Percentiles rank a stretch among this genome's conserved stretches.
These are phyloP conservation scores for Danaus chrysippus DNA, from an alignment of 2,888 invertebrate species.

Conservation along the genomic window DNA sequence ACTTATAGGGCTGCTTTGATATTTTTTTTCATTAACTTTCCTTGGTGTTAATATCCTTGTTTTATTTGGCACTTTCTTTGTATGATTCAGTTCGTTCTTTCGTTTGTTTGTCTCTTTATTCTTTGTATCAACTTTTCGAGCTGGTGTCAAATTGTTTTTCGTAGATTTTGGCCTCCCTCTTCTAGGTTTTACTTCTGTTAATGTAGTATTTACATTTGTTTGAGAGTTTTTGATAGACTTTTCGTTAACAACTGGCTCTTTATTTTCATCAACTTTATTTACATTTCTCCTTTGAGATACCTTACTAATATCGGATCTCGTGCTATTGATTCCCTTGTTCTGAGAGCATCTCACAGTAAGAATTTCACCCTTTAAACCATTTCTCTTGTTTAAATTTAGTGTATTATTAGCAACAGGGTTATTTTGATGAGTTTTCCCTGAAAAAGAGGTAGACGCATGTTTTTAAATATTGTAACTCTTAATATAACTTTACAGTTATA, in stretches of 20 bases:
- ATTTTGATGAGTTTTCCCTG: constrained; percentile 7
- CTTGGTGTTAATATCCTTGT: constrained; percentile 9
- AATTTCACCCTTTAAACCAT: constrained; percentile 9
- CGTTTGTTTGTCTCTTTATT: constrained; percentile 9
- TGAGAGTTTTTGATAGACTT: constrained; percentile 8
- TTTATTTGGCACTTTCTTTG: constrained; percentile 11
- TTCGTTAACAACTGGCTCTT: constrained; percentile 12
- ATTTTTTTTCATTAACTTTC: constrained; percentile 11
- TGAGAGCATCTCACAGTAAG: constrained; percentile 17
- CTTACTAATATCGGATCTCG: constrained; percentile 12
- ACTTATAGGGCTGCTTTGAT: constrained; percentile 8
- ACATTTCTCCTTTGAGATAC: constrained; percentile 8
- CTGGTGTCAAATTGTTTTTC: constrained; percentile 11
- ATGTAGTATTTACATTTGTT: constrained; percentile 4
- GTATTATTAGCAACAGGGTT: constrained; percentile 6
- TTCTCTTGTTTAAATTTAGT: constrained; percentile 14
- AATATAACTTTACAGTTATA: not conserved
- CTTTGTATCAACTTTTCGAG: constrained; percentile 16
- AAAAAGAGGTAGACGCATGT: not conserved
- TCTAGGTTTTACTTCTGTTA: constrained; percentile 2
- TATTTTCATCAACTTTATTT: constrained; percentile 6
- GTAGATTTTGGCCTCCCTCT: constrained; percentile 6
- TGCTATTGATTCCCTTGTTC: constrained; percentile 15
- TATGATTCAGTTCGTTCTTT: constrained; percentile 2
- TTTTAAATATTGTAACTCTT: not conserved